Evolutionary conservation across 2,113 vertebrate genomes (phyloP).

Genomic region (Oreochromis aureus): DNA sequence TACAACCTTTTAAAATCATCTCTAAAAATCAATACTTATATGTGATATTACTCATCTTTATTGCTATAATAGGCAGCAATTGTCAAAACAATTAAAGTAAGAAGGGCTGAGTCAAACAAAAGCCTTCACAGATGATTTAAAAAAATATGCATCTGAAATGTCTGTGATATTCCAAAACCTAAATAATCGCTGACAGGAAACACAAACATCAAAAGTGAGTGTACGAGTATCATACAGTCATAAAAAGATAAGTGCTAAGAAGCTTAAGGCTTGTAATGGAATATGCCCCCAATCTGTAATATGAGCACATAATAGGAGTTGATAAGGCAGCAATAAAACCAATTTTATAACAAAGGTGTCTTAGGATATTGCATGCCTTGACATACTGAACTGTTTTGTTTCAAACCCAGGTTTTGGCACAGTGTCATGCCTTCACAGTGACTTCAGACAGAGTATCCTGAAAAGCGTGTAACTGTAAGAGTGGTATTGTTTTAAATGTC

Average conservation of each 20-base stretch:
- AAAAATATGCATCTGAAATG: not conserved
- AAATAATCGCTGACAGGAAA: not conserved
- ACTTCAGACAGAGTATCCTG: not conserved
- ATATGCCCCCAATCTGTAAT: not conserved
- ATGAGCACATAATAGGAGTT: not conserved
- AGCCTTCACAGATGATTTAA: not conserved
- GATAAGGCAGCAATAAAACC: slow-evolving; percentile 7
- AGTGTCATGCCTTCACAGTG: not conserved
- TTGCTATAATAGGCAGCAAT: not conserved
- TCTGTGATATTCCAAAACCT: not conserved
- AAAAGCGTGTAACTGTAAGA: not conserved
- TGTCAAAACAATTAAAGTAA: not conserved
- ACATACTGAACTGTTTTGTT: not conserved
- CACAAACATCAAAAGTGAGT: not conserved
- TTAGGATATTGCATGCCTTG: not conserved
- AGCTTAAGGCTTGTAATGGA: not conserved
- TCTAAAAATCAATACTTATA: not conserved
- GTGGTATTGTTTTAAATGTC: not conserved
- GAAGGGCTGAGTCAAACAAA: not conserved
- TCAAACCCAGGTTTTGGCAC: not conserved
- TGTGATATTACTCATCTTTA: not conserved
- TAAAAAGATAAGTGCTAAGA: not conserved
- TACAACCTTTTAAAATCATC: not conserved
- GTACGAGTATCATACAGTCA: not conserved
- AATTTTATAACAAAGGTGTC: not conserved